phyloP scores from a whole-genome alignment of 2,797 vertebrate species.

The Poecilia wingei region DNA sequence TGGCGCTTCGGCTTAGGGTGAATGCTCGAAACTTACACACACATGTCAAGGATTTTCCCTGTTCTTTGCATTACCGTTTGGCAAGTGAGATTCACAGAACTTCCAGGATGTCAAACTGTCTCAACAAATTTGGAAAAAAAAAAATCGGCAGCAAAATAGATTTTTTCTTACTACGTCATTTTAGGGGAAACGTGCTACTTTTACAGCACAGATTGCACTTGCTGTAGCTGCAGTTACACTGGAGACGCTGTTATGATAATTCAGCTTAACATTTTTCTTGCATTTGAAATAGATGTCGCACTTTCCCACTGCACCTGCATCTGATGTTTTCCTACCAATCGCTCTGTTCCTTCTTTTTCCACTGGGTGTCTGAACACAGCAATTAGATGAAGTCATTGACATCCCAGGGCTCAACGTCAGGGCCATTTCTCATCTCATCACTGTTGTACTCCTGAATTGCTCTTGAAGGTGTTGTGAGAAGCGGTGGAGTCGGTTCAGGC shows the following conservation, averaged over 20 bases:
- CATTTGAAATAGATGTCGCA: constrained; percentile 20
- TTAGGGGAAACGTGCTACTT: not conserved
- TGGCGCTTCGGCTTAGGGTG: constrained; percentile 25
- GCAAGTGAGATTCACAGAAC: constrained; percentile 10
- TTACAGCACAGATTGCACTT: not conserved
- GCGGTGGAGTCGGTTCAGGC: constrained; percentile 26
- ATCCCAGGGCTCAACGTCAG: constrained; percentile 67
- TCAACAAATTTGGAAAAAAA: constrained; percentile 21
- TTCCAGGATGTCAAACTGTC: constrained; percentile 1
- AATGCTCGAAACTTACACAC: not conserved
- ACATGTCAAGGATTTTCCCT: constrained; percentile 41
- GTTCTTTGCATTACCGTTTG: constrained; percentile 35
- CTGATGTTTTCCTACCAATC: constrained; percentile 45
- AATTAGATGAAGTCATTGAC: constrained; percentile 76
- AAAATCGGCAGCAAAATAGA: constrained; percentile 13
- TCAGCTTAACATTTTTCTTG: constrained; percentile 17
- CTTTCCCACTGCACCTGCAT: constrained; percentile 60
- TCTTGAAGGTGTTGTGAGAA: constrained; percentile 49
- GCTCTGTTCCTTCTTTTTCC: constrained; percentile 48
- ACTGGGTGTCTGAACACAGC: constrained; percentile 70
- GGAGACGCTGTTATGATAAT: constrained; percentile 4
- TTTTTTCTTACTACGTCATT: constrained; percentile 10
- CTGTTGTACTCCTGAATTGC: constrained; percentile 70
- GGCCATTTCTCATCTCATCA: constrained; percentile 68
- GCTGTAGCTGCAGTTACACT: constrained; percentile 12